Percentiles rank a stretch among this genome's conserved stretches.
phyloP scores from a whole-genome alignment of 2,797 vertebrate species.

The Myiotriccus ornatus region DNA sequence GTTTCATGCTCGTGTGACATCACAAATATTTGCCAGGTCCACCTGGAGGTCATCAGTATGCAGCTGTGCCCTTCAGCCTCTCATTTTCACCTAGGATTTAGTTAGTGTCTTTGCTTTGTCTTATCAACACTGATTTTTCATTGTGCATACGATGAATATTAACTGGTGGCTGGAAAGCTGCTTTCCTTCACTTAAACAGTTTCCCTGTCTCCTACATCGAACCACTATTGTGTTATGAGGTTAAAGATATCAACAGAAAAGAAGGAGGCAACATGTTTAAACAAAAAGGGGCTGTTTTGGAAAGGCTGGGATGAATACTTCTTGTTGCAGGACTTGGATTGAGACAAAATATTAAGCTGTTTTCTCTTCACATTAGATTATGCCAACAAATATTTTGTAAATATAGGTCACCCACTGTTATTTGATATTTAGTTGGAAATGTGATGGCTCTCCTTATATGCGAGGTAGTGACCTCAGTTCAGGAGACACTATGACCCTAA shows the following conservation, averaged over 20 bases:
- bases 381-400: background rate
- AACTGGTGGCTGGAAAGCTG: background rate
- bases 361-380: background rate
- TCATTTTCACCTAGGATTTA: background rate
- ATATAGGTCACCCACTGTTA: background rate
- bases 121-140: background rate
- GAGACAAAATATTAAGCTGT: background rate
- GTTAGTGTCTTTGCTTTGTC: background rate
- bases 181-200: background rate
- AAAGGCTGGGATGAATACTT: background rate
- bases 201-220: background rate
- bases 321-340: background rate
- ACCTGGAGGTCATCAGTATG: conserved; percentile 33
- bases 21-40: conserved; percentile 52
- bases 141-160: background rate
- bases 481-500: background rate
- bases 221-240: background rate
- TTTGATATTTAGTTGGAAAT: background rate
- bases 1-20: conserved; percentile 53
- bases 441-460: background rate
- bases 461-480: background rate
- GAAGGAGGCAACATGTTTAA: background rate
- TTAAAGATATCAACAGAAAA: background rate
- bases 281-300: background rate
- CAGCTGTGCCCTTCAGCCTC: conserved; percentile 30